Conservation (phyloP, 2,888 invertebrate species). For the Polietes domitor region DNA sequence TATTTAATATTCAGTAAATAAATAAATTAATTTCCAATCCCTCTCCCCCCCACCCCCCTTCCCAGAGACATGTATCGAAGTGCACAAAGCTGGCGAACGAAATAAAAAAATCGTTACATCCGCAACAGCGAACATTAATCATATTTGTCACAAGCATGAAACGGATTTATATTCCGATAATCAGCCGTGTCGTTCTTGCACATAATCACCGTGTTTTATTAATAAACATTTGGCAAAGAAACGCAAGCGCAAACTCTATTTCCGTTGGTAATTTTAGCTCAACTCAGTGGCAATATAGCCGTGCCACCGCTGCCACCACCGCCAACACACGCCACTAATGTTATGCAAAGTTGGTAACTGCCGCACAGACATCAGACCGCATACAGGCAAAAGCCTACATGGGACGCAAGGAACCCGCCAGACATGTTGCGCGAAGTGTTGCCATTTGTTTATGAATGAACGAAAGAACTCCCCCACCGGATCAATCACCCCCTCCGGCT, state of each 20-base stretch:
- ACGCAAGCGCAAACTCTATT: slow-evolving; percentile 37
- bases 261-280: slow-evolving; percentile 59
- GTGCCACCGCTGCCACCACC: slow-evolving; percentile 34
- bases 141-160: slow-evolving; percentile 57
- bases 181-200: not conserved
- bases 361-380: slow-evolving; percentile 3
- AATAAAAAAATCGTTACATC: slow-evolving; percentile 58
- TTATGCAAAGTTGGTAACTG: slow-evolving; percentile 41
- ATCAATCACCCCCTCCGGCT: slow-evolving; percentile 62
- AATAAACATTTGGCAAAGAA: slow-evolving; percentile 39
- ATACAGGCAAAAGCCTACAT: slow-evolving; percentile 14
- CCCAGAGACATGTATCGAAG: not conserved
- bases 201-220: slow-evolving; percentile 29
- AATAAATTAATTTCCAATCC: not conserved
- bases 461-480: slow-evolving; percentile 62
- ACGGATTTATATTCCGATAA: slow-evolving; percentile 39
- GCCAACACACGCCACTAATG: slow-evolving; percentile 18
- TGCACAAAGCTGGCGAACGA: not conserved
- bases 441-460: slow-evolving; percentile 51
- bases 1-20: not conserved
- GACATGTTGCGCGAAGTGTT: slow-evolving; percentile 52
- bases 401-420: slow-evolving; percentile 31
- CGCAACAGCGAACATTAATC: slow-evolving; percentile 59
- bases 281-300: slow-evolving; percentile 1
- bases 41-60: not conserved